Evolutionary conservation across 2,797 vertebrate genomes (phyloP), one percentile per base, ranked within the genome.

Genomic region (Lagodon rhomboides): DNA sequence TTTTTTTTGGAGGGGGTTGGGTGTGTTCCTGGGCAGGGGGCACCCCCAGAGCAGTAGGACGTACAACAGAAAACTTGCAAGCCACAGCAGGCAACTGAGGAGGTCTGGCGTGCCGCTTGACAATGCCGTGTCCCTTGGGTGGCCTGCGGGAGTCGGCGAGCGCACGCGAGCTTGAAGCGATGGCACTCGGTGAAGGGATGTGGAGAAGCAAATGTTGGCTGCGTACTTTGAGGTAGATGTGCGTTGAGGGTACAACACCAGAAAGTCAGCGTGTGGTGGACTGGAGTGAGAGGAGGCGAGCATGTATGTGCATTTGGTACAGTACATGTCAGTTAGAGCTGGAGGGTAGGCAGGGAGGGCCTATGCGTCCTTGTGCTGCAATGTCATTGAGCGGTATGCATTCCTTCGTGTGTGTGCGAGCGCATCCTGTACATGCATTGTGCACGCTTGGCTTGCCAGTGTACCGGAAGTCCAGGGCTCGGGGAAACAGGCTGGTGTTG

Each of bases 21-120:
- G 67, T 55, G 72, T 58, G 62, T 87, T 89, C 66, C 75, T 71
- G 83, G 74, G 87, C 64, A 87, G 82, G 43, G 59, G 75, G 83
- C 55, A 50, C 49, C 78, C 77, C 71, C 68, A 85, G 71, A 90
- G 86, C 80, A 79, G 77, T 56, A 56, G 73, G 82, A 86, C 67
- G 77, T 85, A 78, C 76, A 82, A 77, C 79, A 69, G 67, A 80
- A 88, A 77, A 86, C 86, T 61, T 72, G 85, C 69, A 86, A 83
- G 76, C 75, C 76, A 73, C 76, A 77, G 85, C 85, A 78, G 83
- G 86, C 60, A 79, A 38, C 46, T 53, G 16, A 67, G 77, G 76
- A 77, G 56, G 68, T 68, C 59, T 47, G 5, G 67, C 66, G 44
- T 77, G 87, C 82, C 79, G 69, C 85, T 78, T 59, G 80, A 69